These are phyloP conservation scores for Haplochromis burtoni DNA, from an alignment of 2,113 vertebrate genomes.

Conservation along the genomic window DNA sequence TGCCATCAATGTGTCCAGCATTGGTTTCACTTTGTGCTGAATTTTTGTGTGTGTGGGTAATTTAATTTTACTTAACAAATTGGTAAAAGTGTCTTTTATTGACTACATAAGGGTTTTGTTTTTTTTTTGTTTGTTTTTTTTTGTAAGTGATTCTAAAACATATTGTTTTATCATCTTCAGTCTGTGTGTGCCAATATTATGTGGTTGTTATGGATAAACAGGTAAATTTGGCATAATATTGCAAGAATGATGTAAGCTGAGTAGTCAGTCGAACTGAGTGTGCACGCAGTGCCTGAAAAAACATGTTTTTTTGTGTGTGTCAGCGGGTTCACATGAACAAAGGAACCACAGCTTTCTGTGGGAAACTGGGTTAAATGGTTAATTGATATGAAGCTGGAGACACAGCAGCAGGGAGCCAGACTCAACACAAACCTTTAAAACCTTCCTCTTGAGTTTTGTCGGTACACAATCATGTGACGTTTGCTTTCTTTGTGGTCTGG, in stretches of 20 bases:
- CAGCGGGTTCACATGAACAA: neutral
- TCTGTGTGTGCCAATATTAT: neutral
- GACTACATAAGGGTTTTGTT: neutral
- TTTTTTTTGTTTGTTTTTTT: accelerated
- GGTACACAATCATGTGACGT: neutral
- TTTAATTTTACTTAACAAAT: neutral
- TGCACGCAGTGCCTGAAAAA: neutral
- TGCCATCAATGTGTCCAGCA: neutral
- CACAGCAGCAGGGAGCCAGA: neutral
- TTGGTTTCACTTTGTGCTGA: neutral
- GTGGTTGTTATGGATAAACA: neutral
- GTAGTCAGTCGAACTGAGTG: neutral
- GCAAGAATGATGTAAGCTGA: neutral
- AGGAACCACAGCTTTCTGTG: neutral
- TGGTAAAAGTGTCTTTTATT: neutral
- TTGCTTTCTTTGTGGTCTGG: neutral
- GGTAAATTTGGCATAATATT: neutral
- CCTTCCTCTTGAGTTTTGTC: neutral
- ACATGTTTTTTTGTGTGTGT: neutral
- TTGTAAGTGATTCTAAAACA: neutral
- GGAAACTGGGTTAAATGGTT: neutral
- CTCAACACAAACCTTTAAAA: neutral
- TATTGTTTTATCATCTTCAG: neutral
- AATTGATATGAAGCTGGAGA: neutral
- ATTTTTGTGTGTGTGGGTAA: neutral